Percentiles rank a stretch among this genome's conserved stretches.
These are phyloP conservation scores for Aphrocallistes beatrix DNA, from an alignment of 37 sponge, comb jelly and placozoan species.

Conservation along the genomic window DNA sequence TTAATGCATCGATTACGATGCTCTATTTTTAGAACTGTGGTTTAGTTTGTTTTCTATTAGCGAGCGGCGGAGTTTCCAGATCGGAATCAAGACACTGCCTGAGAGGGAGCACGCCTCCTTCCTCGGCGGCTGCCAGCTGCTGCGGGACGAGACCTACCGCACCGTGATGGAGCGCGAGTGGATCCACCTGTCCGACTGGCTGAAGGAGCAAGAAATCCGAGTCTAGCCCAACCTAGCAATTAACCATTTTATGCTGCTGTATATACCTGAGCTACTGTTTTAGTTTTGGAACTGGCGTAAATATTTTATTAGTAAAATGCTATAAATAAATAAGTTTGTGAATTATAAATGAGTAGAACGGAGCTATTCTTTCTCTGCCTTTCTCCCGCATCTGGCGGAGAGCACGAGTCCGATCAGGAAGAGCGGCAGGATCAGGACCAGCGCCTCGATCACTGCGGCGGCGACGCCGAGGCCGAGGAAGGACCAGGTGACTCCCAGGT, in stretches of 20 bases:
- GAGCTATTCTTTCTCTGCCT: background rate
- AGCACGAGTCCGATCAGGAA: background rate
- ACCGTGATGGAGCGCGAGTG: background rate
- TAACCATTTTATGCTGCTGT: background rate
- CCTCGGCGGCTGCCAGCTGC: conserved; percentile 24
- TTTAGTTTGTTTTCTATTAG: background rate
- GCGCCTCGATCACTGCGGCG: background rate
- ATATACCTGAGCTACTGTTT: background rate
- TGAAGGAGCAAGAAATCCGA: background rate
- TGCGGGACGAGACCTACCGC: background rate
- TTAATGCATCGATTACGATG: background rate
- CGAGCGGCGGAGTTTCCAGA: background rate
- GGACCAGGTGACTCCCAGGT: background rate
- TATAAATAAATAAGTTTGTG: background rate
- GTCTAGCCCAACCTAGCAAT: background rate
- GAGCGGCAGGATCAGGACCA: background rate
- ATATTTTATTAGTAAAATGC: background rate
- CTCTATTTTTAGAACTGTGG: background rate
- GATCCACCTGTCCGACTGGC: background rate
- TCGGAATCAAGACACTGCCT: background rate
- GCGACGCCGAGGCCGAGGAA: background rate
- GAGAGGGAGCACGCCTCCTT: conserved; percentile 21
- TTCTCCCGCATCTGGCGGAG: background rate
- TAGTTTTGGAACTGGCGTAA: background rate
- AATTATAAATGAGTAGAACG: background rate